Conservation (phyloP, 2,797 vertebrate species). For the Meda fulgida region DNA sequence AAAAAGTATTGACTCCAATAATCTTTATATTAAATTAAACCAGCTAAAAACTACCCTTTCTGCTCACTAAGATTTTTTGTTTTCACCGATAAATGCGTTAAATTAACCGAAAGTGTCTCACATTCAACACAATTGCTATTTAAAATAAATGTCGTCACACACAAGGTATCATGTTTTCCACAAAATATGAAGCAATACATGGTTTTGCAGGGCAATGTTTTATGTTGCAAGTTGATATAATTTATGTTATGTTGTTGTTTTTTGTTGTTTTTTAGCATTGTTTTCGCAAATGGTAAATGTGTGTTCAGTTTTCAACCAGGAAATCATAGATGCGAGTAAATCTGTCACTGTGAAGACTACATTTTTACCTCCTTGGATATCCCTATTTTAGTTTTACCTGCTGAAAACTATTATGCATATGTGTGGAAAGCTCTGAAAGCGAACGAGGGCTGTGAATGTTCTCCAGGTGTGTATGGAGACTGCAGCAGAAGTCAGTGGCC, state of each 20-base stretch:
- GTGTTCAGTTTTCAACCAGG: no score
- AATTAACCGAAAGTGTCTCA: not conserved
- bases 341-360: rapidly evolving
- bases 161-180: no score
- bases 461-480: conserved; percentile 54
- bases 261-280: rapidly evolving
- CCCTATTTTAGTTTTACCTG: not conserved
- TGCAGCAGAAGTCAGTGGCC: conserved; percentile 79
- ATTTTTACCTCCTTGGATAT: no score
- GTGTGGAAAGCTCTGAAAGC: not conserved
- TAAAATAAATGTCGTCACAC: not conserved
- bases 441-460: not conserved
- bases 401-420: no score
- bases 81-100: not conserved
- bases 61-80: not conserved
- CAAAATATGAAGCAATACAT: not conserved
- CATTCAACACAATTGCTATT: not conserved
- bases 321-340: no score
- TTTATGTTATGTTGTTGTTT: no score
- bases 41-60: not conserved
- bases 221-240: no score
- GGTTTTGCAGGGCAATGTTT: no score
- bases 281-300: no score
- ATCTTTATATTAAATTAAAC: not conserved
- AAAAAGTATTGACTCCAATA: not conserved